Evolutionary conservation across 2,113 vertebrate genomes (phyloP).

Genomic region (Calyptommatus sinebrachiatus): DNA sequence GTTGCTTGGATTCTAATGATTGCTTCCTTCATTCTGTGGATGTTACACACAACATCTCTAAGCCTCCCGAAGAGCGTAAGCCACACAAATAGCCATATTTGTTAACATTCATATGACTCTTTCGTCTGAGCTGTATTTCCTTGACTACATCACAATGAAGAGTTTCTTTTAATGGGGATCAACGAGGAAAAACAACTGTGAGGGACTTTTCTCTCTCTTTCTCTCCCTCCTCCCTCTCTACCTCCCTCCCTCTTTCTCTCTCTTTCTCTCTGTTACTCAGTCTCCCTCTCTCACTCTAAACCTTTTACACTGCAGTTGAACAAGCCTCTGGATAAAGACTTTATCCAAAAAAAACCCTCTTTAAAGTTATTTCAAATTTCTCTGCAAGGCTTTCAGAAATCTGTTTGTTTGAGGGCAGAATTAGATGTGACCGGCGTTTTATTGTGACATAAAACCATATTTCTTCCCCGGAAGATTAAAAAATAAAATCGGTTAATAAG

Average conservation of each 20-base stretch:
- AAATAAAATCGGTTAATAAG: conserved; percentile 99
- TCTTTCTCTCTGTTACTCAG: conserved; percentile 62
- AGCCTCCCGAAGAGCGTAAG: conserved; percentile 58
- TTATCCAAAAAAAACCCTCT: conserved; percentile 90
- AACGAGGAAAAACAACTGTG: conserved; percentile 64
- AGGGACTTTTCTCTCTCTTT: conserved; percentile 64
- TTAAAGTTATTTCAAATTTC: conserved; percentile 99
- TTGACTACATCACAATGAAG: conserved; percentile 67
- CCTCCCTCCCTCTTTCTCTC: conserved; percentile 48
- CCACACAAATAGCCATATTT: conserved; percentile 74
- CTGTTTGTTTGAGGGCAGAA: conserved; percentile 99
- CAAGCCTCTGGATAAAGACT: conserved; percentile 95
- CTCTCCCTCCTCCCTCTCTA: conserved; percentile 39
- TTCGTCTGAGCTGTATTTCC: conserved; percentile 65
- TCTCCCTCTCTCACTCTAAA: conserved; percentile 76
- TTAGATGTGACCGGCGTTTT: conserved; percentile 99
- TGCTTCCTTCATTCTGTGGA: conserved; percentile 70
- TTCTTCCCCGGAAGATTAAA: conserved; percentile 99
- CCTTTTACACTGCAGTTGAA: conserved; percentile 93
- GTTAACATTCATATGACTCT: conserved; percentile 65
- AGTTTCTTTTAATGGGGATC: conserved; percentile 71
- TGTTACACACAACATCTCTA: conserved; percentile 70
- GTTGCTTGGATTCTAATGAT: conserved; percentile 72
- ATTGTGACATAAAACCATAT: conserved; percentile 99
- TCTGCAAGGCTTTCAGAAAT: conserved; percentile 99